Evolutionary conservation across 2,113 vertebrate genomes (phyloP).

Genomic region (Pavo muticus): DNA sequence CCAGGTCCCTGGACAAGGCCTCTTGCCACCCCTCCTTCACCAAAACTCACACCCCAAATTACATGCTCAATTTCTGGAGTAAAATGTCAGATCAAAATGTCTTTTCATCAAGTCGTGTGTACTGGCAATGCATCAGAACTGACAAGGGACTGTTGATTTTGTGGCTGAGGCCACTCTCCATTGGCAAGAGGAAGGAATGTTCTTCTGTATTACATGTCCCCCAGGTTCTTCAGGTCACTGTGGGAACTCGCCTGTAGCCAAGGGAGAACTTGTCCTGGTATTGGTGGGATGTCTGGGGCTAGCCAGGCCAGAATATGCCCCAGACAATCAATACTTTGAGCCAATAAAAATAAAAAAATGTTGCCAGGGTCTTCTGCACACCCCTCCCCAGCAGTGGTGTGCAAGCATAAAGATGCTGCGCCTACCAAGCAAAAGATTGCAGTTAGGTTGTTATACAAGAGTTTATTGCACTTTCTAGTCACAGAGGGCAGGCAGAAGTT

Average conservation of each 20-base stretch:
- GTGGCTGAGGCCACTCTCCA: neutral
- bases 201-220: neutral
- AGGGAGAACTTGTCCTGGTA: neutral
- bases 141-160: neutral
- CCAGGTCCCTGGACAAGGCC: neutral
- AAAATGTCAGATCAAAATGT: neutral
- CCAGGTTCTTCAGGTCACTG: neutral
- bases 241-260: no score
- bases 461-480: neutral
- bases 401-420: neutral
- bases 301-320: neutral
- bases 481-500: neutral
- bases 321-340: neutral
- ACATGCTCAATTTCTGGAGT: fast-evolving
- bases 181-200: neutral
- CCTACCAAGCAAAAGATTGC: neutral
- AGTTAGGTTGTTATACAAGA: neutral
- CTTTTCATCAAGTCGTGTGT: neutral
- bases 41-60: neutral
- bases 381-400: neutral
- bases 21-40: neutral
- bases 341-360: neutral
- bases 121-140: neutral
- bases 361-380: neutral
- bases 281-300: neutral